A percentile compares a stretch with the other conserved stretches of the same genome.
Conservation (phyloP, 2,888 invertebrate species). For the Himalopsyche kuldschensis region DNA sequence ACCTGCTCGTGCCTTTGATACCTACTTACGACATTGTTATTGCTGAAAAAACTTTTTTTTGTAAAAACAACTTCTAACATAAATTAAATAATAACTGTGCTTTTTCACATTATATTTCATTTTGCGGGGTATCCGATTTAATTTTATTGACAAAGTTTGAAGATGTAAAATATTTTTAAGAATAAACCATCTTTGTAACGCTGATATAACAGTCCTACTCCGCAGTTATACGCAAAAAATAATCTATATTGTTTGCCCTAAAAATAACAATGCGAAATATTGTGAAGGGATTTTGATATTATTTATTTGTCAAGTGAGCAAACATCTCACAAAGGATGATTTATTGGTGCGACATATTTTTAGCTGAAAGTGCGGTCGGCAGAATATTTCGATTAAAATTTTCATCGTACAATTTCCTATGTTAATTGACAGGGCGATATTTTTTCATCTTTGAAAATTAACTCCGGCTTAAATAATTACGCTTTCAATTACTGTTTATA, state of each 20-base stretch:
- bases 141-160: background rate
- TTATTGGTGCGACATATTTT: background rate
- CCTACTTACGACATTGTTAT: too few species aligned
- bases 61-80: background rate
- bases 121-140: background rate
- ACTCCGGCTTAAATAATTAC: background rate
- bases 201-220: background rate
- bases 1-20: too few species aligned
- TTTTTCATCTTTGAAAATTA: background rate
- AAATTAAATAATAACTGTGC: background rate
- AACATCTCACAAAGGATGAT: background rate
- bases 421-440: background rate
- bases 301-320: background rate
- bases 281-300: background rate
- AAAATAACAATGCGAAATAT: background rate
- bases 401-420: background rate
- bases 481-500: background rate
- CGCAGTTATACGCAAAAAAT: background rate
- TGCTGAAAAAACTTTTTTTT: background rate
- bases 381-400: background rate
- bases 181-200: background rate
- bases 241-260: background rate
- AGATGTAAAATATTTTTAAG: background rate
- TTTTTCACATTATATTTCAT: background rate
- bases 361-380: background rate